Evolutionary conservation across 2,888 invertebrate species (phyloP).

Genomic region (Sarcophaga rosellei): DNA sequence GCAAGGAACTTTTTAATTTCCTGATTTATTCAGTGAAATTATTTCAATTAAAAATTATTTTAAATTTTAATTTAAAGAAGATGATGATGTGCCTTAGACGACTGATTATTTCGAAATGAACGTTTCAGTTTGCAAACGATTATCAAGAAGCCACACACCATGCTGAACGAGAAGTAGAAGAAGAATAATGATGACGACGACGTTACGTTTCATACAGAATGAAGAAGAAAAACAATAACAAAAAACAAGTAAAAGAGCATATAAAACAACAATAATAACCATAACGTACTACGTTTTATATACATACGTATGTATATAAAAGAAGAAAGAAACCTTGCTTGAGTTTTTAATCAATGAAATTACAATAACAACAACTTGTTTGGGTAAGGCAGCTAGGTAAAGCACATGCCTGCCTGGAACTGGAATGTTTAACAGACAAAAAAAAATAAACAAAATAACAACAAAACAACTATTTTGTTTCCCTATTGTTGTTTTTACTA

Average conservation of each 20-base stretch:
- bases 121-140: conserved; percentile 15
- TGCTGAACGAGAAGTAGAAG: background rate
- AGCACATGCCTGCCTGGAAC: conserved; percentile 41
- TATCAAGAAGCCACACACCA: conserved; percentile 30
- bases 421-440: conserved; percentile 13
- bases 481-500: conserved; percentile 6
- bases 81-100: conserved; percentile 21
- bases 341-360: conserved; percentile 22
- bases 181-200: background rate
- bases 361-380: conserved; percentile 56
- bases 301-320: no score
- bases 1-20: conserved; percentile 11
- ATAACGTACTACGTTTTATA: background rate
- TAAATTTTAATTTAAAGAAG: background rate
- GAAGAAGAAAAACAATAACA: background rate
- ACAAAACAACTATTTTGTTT: no score
- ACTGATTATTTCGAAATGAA: conserved; percentile 42
- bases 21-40: background rate
- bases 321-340: conserved; percentile 17
- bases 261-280: background rate
- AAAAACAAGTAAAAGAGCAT: background rate
- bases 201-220: conserved; percentile 15
- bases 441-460: background rate
- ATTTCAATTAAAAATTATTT: background rate
- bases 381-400: conserved; percentile 24